phyloP scores from a whole-genome alignment of 2,797 vertebrate genomes.

The Adelosebastes latens region DNA sequence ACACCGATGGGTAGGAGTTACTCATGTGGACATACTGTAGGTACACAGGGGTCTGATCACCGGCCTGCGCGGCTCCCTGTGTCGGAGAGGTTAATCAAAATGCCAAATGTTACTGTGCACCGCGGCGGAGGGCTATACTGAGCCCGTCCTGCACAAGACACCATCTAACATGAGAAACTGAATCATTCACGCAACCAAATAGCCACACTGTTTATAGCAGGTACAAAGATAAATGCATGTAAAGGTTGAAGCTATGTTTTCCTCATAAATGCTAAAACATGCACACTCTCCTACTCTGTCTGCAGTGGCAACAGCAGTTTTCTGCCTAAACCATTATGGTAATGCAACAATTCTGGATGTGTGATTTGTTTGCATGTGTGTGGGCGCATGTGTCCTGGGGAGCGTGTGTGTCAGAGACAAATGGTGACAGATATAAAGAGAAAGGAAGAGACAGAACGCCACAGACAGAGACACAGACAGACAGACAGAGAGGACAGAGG shows the following conservation, averaged over 20 bases:
- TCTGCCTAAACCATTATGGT: conserved; percentile 34
- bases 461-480: conserved; percentile 28
- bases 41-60: conserved; percentile 11
- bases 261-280: background rate
- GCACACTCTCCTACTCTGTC: background rate
- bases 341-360: background rate
- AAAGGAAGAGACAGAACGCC: conserved; percentile 28
- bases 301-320: background rate
- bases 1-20: conserved; percentile 20
- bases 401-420: conserved; percentile 30
- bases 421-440: conserved; percentile 55
- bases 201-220: conserved; percentile 26
- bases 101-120: conserved; percentile 70
- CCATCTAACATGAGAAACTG: conserved; percentile 37
- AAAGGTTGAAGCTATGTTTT: background rate
- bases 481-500: conserved; percentile 56
- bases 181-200: conserved; percentile 43
- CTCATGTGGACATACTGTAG: conserved; percentile 15
- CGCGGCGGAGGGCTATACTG: conserved; percentile 38
- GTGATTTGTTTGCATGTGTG: conserved; percentile 22
- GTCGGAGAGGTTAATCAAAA: conserved; percentile 70
- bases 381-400: conserved; percentile 12
- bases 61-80: conserved; percentile 5
- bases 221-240: conserved; percentile 2
- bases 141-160: conserved; percentile 36